These are phyloP conservation scores for Thunnus maccoyii DNA, from an alignment of 2,113 vertebrate genomes.

Conservation along the genomic window DNA sequence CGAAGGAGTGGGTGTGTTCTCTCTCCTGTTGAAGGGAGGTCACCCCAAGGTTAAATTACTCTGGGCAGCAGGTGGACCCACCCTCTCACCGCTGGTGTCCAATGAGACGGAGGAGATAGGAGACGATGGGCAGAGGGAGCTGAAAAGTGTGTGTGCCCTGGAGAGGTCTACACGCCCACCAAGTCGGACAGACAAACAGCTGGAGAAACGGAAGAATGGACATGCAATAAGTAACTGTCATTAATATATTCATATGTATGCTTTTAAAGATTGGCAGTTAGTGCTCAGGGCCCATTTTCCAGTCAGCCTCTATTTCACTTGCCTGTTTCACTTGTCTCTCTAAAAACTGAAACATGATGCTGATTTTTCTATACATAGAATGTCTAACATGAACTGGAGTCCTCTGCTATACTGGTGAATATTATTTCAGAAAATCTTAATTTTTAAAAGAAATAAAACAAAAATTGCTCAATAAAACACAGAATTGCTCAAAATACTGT, in stretches of 20 bases:
- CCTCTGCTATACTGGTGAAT: too few species aligned
- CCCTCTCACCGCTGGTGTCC: slow-evolving; percentile 73
- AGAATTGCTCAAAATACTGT: too few species aligned
- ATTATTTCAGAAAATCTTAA: neutral
- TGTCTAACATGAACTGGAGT: too few species aligned
- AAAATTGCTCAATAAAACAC: neutral
- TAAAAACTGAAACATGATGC: too few species aligned
- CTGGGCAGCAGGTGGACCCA: slow-evolving; percentile 83
- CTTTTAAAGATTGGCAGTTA: too few species aligned
- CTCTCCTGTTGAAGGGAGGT: slow-evolving; percentile 79
- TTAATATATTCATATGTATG: neutral
- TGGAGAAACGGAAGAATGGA: slow-evolving; percentile 55
- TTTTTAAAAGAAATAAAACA: neutral
- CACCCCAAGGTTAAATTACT: slow-evolving; percentile 73
- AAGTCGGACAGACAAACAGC: slow-evolving; percentile 19
- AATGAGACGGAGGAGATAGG: slow-evolving; percentile 78
- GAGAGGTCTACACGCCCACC: slow-evolving; percentile 60
- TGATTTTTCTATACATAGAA: too few species aligned
- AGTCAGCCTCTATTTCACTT: too few species aligned
- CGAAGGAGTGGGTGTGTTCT: slow-evolving; percentile 83
- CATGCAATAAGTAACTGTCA: slow-evolving; percentile 64
- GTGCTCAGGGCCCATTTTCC: too few species aligned
- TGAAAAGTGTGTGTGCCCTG: slow-evolving; percentile 83
- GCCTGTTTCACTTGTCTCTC: too few species aligned
- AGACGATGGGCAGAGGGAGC: slow-evolving; percentile 72